Percentiles rank a stretch among this genome's conserved stretches.
Evolutionary conservation across 92 coral and sea anemone species (phyloP).

Genomic region (Phenganax subtilis): DNA sequence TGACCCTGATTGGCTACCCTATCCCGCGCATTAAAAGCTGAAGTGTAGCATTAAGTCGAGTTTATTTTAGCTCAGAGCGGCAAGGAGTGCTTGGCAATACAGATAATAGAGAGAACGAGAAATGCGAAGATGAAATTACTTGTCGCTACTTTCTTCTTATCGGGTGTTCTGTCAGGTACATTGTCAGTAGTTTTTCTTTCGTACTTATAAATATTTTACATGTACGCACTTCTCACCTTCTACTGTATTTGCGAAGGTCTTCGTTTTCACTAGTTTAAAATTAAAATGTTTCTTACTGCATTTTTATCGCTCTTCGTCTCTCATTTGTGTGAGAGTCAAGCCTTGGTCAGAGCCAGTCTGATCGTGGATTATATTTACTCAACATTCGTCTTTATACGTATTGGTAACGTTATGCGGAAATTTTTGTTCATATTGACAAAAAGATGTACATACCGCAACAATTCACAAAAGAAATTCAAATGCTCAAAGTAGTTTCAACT

Average conservation of each 20-base stretch:
- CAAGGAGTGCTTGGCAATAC: constrained; percentile 1
- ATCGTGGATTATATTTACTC: no score
- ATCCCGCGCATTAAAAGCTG: background rate
- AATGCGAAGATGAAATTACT: constrained; percentile 34
- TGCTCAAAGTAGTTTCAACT: no score
- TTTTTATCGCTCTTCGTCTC: no score
- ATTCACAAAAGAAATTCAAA: no score
- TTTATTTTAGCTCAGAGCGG: background rate
- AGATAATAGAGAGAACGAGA: constrained; percentile 5
- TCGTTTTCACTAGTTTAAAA: background rate
- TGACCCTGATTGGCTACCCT: background rate
- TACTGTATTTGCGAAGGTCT: background rate
- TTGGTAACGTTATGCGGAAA: no score
- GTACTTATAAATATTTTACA: background rate
- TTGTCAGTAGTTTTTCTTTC: background rate
- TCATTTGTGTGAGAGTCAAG: no score
- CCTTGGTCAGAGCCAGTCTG: no score
- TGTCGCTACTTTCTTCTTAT: constrained; percentile 85
- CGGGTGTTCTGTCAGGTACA: constrained; percentile 94
- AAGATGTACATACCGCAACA: no score
- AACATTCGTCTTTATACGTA: no score
- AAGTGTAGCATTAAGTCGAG: background rate
- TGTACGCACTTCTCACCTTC: no score
- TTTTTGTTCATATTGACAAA: no score
- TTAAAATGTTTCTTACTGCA: background rate